phyloP scores from a whole-genome alignment of 2,888 invertebrate genomes.

The Molanna angustata region DNA sequence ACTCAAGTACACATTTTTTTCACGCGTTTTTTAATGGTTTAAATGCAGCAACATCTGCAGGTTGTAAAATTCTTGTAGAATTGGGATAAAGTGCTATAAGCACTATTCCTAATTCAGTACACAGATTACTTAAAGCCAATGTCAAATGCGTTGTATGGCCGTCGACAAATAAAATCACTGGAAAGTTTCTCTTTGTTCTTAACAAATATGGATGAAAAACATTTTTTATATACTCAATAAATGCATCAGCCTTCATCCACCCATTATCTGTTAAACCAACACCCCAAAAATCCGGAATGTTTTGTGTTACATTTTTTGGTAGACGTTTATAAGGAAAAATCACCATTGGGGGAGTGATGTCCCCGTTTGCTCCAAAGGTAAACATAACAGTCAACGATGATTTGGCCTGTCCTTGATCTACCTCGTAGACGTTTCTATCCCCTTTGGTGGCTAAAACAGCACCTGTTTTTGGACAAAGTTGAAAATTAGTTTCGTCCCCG shows the following conservation, averaged over 20 bases:
- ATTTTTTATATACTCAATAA: conserved; percentile 3
- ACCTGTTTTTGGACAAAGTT: conserved; percentile 2
- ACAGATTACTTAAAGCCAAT: background rate
- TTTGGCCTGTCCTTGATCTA: conserved; percentile 1
- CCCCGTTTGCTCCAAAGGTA: conserved; percentile 1
- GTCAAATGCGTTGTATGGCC: conserved; percentile 9
- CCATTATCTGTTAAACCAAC: background rate
- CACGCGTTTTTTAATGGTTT: conserved; percentile 2
- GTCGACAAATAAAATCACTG: conserved; percentile 5
- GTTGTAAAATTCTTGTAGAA: conserved; percentile 2
- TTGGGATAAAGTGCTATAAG: conserved; percentile 2
- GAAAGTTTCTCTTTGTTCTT: background rate
- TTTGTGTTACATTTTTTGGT: background rate
- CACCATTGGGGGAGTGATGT: background rate
- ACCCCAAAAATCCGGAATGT: background rate
- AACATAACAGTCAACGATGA: conserved; percentile 4
- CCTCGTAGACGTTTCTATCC: conserved; percentile 1
- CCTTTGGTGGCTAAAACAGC: conserved; percentile 1
- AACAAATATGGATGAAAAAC: background rate
- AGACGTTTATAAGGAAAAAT: conserved; percentile 1
- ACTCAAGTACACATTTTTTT: conserved; percentile 1
- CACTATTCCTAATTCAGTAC: conserved; percentile 1
- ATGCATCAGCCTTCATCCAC: conserved; percentile 2
- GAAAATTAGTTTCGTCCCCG: conserved; percentile 2
- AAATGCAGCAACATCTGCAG: conserved; percentile 1